Base-by-base conservation (phyloP, 2,113 vertebrate genomes). In the Capreolus pygargus region DNA sequence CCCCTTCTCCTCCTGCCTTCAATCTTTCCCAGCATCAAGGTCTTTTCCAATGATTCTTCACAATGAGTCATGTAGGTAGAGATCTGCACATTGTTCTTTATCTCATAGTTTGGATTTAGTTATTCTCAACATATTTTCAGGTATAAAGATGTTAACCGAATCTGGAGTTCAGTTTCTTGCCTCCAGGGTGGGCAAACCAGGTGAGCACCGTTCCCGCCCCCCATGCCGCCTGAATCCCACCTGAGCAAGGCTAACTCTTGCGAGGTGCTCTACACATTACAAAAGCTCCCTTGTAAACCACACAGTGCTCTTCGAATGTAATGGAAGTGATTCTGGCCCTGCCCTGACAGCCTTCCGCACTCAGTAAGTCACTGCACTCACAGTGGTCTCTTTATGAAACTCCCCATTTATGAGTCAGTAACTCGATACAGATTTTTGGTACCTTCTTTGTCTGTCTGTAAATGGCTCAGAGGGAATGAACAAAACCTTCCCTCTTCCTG, bases 361-460 rank as follows among this genome's bases (percentile, higher is more conserved):
- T 87, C 94, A 88, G 82, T 94, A 94, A 95, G 97, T 97, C 96
- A 98, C 43, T 61, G 45, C 45, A 1, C 39, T 90, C 96, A 98
- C 97, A 97, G 96, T 92, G 96, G 94, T 50, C 74, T 96, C 94
- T 97, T 97, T 97, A 97, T 98, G 50, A 96, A 96, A 82, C 39
- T 52, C 91, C 89, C 45, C 89, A 9, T 92, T 96, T 96, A 93
- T 81, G 95, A 97, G 45, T 55, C 23, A 21, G 95, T 97, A 97
- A 97, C 84, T 91, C 0, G 27, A 97, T 96, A 91, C 1, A 88
- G 89, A 92, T 70, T 95, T 88, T 84, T 55, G 94, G 95, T 95
- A 78, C 86, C 52, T 91, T 94, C 94, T 97, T 97, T 91, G 93
- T 96, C 74, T 57, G 60, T 88, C 74, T 57, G 55, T 88, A 94